Base-by-base conservation (phyloP, 2,113 vertebrate species). In the Indicator maculatus region DNA sequence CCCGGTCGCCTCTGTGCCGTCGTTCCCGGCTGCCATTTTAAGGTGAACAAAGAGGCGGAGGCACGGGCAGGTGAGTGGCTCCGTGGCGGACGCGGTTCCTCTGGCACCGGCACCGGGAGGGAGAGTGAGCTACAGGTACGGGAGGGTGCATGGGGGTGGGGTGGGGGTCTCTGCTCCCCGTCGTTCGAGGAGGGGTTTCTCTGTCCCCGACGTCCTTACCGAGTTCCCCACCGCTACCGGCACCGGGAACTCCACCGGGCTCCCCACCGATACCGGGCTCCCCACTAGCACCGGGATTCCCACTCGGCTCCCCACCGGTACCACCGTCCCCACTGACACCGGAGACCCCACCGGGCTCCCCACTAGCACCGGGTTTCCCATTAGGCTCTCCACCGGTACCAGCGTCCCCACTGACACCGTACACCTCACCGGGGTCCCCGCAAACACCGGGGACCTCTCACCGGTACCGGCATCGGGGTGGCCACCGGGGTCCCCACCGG, bases 21-120 rank as follows among this genome's bases (percentile, higher is more conserved):
- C 47, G n/a, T 6, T 23, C 61, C 8, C 64, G 65, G 89, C 91
- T 92, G 89, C 89, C 77, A 80, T 84, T 82, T 92, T 90, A 77
- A 86, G 83, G 81, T 72, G 86, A 88, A 86, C 86, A 90, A 73
- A 83, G 86, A 50, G 79, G 78, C 56, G 88, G 64, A 55, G 86
- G 81, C 12, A n/a, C 52, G 44, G 64, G 52, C 91, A 93, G 91
- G 91, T 86, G 72, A 86, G 65, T 24, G 82, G 53, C 18, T 72
- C n/a, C 45, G 79, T 8, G 28, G 17, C 47, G 16, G 28, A 19
- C 33, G 24, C 83, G 56, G 44, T 36, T 30, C 39, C 31, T 23
- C 28, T 33, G 13, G 23, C 2, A 31, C 27, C 24, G 72, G 52
- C 8, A n/a, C 41, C 60, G 39, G 39, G 44, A 3, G 3, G 11